These are phyloP conservation scores for Nowickia ferox DNA, from an alignment of 2,888 invertebrate genomes.

Conservation along the genomic window DNA sequence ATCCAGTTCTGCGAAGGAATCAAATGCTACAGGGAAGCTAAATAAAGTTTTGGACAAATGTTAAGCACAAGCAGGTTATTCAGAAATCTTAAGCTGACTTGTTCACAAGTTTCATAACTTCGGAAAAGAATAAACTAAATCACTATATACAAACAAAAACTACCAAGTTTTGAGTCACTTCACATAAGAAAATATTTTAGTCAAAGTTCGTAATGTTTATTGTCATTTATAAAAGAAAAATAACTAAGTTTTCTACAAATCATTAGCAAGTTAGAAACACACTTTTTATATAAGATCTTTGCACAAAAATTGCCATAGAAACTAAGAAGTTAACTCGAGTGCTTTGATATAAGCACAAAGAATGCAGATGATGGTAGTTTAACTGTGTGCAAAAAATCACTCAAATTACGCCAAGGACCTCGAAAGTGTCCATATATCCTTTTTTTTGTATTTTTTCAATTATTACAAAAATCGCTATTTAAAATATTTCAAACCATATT, in stretches of 20 bases:
- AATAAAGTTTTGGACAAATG: neutral
- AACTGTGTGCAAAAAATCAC: neutral
- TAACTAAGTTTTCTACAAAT: too few species aligned
- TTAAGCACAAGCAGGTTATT: slow-evolving; percentile 2
- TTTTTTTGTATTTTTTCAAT: neutral
- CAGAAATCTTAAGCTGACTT: neutral
- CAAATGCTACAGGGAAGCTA: neutral
- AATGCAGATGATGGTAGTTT: neutral
- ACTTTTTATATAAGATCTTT: neutral
- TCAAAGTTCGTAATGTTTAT: neutral
- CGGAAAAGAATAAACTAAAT: neutral
- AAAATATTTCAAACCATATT: too few species aligned
- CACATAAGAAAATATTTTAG: neutral
- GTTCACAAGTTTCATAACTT: neutral
- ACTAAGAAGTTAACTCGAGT: neutral
- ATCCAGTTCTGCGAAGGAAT: neutral
- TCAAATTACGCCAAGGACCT: neutral
- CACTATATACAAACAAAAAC: neutral
- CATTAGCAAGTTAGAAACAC: too few species aligned
- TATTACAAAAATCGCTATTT: too few species aligned
- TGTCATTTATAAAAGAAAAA: neutral
- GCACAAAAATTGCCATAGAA: neutral
- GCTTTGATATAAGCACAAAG: neutral
- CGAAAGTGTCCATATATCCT: neutral
- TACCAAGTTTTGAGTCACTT: neutral